phyloP scores from a whole-genome alignment of 2,797 vertebrate genomes.

The Eutrigla gurnardus region DNA sequence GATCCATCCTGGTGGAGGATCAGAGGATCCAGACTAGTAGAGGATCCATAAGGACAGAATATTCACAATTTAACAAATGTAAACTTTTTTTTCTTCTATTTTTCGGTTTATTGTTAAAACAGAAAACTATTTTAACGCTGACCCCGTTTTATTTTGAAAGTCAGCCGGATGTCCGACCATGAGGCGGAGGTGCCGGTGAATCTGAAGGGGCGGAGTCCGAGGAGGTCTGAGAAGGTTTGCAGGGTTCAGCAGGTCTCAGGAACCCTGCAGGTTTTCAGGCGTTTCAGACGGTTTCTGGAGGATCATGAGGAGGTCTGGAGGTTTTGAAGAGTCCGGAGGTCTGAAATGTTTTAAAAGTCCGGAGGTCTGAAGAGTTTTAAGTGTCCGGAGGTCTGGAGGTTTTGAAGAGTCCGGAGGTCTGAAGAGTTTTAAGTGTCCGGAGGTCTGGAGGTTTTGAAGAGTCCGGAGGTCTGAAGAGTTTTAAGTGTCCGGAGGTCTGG shows the following conservation, averaged over 20 bases:
- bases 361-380: background rate
- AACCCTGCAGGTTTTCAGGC: background rate
- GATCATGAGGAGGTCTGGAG: background rate
- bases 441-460: background rate
- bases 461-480: too few species aligned
- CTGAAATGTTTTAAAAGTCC: background rate
- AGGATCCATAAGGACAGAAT: too few species aligned
- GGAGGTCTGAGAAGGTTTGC: background rate
- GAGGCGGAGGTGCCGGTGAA: background rate
- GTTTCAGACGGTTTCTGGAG: background rate
- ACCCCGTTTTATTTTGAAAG: constrained; percentile 33
- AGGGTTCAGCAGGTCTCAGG: background rate
- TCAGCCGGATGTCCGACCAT: background rate
- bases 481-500: too few species aligned
- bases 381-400: too few species aligned
- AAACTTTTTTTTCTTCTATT: background rate
- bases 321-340: background rate
- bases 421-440: background rate
- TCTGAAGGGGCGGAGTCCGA: constrained; percentile 9
- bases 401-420: background rate
- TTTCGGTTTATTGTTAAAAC: background rate
- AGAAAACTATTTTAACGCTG: background rate
- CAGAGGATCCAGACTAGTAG: too few species aligned
- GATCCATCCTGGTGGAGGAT: too few species aligned
- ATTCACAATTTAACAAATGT: too few species aligned